Conservation (phyloP, 2,113 vertebrate genomes). For the Tachuris rubrigastra region DNA sequence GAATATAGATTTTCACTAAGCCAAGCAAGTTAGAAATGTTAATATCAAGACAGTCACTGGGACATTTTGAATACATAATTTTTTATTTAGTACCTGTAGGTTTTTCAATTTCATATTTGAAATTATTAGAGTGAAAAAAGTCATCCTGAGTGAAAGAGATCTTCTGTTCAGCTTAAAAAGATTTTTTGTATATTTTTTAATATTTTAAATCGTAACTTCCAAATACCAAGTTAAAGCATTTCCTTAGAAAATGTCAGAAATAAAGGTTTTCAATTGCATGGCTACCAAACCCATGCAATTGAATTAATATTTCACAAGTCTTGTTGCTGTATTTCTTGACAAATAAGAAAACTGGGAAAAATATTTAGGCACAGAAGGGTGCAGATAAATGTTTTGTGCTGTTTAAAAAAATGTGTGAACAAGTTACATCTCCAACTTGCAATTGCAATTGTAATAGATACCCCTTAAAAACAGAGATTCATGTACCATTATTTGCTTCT, state of each 20-base stretch:
- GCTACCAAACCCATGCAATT: background rate
- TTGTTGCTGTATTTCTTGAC: background rate
- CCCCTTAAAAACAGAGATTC: background rate
- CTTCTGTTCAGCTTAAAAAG: background rate
- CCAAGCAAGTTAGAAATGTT: background rate
- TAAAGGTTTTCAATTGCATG: background rate
- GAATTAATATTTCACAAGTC: background rate
- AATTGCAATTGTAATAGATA: background rate
- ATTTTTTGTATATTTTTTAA: background rate
- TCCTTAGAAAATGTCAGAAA: background rate
- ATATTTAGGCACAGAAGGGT: background rate
- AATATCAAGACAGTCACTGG: background rate
- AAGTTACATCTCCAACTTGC: background rate
- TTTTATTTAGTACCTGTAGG: background rate
- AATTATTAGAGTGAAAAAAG: background rate
- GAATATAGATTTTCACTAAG: background rate
- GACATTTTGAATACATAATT: background rate
- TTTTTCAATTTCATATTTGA: background rate
- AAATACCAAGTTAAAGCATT: background rate
- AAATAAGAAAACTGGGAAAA: background rate
- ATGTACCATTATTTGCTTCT: background rate
- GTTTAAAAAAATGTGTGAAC: background rate
- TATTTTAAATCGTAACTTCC: background rate
- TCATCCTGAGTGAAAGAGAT: background rate
- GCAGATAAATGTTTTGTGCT: background rate